These are phyloP conservation scores for Aphidius ervi DNA, from an alignment of 1,140 invertebrate species.

Conservation along the genomic window DNA sequence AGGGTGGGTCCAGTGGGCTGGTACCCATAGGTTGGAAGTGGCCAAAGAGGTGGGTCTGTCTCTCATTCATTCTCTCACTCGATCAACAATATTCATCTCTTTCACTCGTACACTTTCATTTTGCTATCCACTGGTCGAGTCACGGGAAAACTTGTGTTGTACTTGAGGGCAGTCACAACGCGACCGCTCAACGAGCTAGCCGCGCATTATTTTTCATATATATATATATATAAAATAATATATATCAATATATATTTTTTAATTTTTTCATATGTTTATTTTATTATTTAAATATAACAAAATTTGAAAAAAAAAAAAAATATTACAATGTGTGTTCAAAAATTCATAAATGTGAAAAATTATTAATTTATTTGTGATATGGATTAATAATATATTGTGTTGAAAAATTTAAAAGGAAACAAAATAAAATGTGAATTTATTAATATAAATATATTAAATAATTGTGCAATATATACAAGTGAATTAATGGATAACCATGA, in stretches of 20 bases:
- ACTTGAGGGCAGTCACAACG: slow-evolving; percentile 49
- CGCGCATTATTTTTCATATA: slow-evolving; percentile 16
- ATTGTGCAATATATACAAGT: no score
- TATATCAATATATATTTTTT: background rate
- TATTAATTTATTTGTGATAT: no score
- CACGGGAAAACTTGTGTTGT: slow-evolving; percentile 25
- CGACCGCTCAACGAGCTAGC: slow-evolving; percentile 48
- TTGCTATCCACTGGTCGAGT: no score
- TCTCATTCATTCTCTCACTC: slow-evolving; percentile 16
- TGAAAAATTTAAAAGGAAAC: no score
- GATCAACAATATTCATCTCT: slow-evolving; percentile 35
- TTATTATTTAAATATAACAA: background rate
- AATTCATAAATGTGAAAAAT: no score
- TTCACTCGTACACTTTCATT: no score
- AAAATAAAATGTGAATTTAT: no score
- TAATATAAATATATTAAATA: no score
- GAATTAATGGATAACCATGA: no score
- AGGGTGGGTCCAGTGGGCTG: slow-evolving; percentile 49
- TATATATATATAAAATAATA: background rate
- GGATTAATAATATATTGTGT: no score
- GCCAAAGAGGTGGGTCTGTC: slow-evolving; percentile 50
- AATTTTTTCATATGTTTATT: background rate
- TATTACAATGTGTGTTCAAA: background rate
- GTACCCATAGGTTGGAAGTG: slow-evolving; percentile 51
- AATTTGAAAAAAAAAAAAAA: slow-evolving; percentile 1